These are phyloP conservation scores for Homarus americanus DNA, from an alignment of 1,140 invertebrate genomes.

Conservation along the genomic window DNA sequence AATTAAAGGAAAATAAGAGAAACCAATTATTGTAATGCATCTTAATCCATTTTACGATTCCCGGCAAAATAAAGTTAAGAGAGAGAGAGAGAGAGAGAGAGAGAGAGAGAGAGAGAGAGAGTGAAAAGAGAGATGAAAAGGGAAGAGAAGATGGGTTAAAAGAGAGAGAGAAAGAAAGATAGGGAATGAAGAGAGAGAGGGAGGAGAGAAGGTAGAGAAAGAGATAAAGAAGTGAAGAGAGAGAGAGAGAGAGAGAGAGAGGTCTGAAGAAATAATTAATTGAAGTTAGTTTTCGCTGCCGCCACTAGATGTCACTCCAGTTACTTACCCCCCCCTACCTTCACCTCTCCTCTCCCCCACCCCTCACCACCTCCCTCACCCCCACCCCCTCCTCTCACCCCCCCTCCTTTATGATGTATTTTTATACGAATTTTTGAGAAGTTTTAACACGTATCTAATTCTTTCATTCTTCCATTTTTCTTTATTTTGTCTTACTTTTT, in stretches of 20 bases:
- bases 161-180: constrained; percentile 8
- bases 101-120: constrained; percentile 48
- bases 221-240: constrained; percentile 30
- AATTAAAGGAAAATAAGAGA: constrained; percentile 62
- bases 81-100: constrained; percentile 44
- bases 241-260: constrained; percentile 52
- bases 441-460: no score
- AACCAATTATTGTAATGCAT: constrained; percentile 71
- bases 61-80: constrained; percentile 36
- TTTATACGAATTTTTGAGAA: no score
- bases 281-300: constrained; percentile 33
- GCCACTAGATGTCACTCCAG: constrained; percentile 53
- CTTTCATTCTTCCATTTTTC: no score
- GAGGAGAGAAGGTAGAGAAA: constrained; percentile 33
- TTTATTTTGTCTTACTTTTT: neutral
- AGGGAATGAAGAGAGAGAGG: constrained; percentile 52
- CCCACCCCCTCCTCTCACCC: neutral
- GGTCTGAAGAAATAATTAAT: constrained; percentile 51
- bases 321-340: neutral
- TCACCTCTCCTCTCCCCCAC: neutral
- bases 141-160: neutral
- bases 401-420: neutral
- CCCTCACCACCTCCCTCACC: neutral
- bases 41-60: constrained; percentile 63
- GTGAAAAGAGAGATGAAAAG: constrained; percentile 19